A percentile compares a stretch with the other conserved stretches of the same genome.
These are phyloP conservation scores for Holacanthella duospinosa DNA, from an alignment of 2,888 invertebrate genomes.

Conservation along the genomic window DNA sequence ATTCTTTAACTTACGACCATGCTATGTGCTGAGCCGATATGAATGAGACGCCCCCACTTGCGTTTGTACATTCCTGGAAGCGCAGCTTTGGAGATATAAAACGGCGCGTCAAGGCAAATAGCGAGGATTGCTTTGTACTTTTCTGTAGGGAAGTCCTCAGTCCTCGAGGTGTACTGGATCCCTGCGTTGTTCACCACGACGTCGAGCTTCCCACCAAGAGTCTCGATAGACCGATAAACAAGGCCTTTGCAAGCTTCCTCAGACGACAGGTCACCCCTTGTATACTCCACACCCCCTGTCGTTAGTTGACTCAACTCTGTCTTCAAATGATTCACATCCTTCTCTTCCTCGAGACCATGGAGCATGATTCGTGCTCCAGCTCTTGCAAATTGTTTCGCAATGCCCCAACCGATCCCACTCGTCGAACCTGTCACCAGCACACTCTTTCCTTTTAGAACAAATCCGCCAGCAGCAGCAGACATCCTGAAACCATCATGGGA, in stretches of 20 bases:
- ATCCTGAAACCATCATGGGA: too few species aligned
- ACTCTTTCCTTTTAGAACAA: constrained; percentile 29
- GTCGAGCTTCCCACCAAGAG: constrained; percentile 36
- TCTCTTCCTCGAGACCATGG: constrained; percentile 21
- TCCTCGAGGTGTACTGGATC: constrained; percentile 19
- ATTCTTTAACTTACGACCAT: constrained; percentile 16
- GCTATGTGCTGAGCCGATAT: constrained; percentile 40
- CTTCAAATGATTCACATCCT: constrained; percentile 11
- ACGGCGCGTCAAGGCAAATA: constrained; percentile 32
- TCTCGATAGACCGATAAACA: constrained; percentile 9
- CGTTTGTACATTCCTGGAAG: constrained; percentile 27
- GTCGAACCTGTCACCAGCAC: constrained; percentile 40
- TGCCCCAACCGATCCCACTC: constrained; percentile 39
- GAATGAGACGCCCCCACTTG: constrained; percentile 39
- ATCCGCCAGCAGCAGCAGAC: too few species aligned
- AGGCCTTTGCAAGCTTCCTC: constrained; percentile 14
- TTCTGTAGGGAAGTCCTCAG: constrained; percentile 38
- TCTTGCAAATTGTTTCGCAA: constrained; percentile 20
- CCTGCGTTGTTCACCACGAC: constrained; percentile 40
- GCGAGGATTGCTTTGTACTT: constrained; percentile 39
- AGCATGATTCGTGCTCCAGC: constrained; percentile 18
- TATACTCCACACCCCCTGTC: constrained; percentile 10
- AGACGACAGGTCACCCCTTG: constrained; percentile 13
- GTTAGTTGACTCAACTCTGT: constrained; percentile 9
- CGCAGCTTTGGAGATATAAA: constrained; percentile 36